Conservation (phyloP, 2,888 invertebrate species). For the Ptychoptera albimana region DNA sequence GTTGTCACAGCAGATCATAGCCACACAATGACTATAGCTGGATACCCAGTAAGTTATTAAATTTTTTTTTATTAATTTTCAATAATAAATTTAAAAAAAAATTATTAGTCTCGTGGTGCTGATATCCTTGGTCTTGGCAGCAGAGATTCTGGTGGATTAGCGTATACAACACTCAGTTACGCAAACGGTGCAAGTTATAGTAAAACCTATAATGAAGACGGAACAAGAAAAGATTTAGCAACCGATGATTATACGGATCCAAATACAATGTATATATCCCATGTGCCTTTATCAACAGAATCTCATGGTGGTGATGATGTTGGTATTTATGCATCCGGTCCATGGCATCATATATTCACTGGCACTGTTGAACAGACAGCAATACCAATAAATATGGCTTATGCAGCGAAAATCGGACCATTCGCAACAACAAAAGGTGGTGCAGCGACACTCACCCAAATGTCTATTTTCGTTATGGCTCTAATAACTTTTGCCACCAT, state of each 20-base stretch:
- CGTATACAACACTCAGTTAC: constrained; percentile 53
- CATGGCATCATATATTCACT: constrained; percentile 59
- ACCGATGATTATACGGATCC: constrained; percentile 15
- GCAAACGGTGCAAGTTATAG: constrained; percentile 55
- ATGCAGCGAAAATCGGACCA: constrained; percentile 53
- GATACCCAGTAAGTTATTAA: constrained; percentile 44
- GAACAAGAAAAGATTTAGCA: constrained; percentile 14
- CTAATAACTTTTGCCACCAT: no score
- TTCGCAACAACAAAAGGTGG: constrained; percentile 11
- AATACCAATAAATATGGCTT: constrained; percentile 57
- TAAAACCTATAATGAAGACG: constrained; percentile 15
- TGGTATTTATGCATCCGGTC: constrained; percentile 56
- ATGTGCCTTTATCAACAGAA: constrained; percentile 43
- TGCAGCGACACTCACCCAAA: no score
- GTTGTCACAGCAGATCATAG: constrained; percentile 70
- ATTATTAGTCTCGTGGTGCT: constrained; percentile 32
- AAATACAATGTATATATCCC: constrained; percentile 35
- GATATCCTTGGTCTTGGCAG: constrained; percentile 35
- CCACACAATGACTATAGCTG: constrained; percentile 58
- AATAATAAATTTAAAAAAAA: no score
- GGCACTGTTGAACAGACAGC: constrained; percentile 63
- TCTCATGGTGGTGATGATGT: constrained; percentile 70
- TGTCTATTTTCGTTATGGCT: no score
- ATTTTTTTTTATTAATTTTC: neutral
- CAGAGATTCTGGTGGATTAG: constrained; percentile 39